Conservation (phyloP, 2,888 invertebrate species). For the Napeogenes sylphis region DNA sequence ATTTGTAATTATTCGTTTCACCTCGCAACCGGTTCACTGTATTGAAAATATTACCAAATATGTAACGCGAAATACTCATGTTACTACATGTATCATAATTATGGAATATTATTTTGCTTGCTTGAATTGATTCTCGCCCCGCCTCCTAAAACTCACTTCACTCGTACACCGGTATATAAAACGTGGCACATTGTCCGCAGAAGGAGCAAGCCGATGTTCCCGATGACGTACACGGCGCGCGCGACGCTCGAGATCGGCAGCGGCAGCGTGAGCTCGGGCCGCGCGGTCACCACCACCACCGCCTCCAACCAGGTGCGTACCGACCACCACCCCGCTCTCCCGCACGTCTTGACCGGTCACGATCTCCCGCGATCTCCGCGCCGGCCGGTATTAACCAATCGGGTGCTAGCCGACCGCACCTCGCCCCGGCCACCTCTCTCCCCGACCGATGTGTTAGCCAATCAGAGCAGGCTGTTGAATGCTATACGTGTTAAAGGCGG, state of each 20-base stretch:
- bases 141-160: too few species aligned
- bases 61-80: too few species aligned
- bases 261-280: constrained; percentile 70
- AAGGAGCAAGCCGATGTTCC: constrained; percentile 68
- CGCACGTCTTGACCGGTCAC: constrained; percentile 19
- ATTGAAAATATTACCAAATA: too few species aligned
- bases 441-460: constrained; percentile 6
- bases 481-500: constrained; percentile 10
- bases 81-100: too few species aligned
- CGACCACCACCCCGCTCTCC: constrained; percentile 25
- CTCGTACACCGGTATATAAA: neutral
- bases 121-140: too few species aligned
- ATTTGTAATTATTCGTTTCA: neutral
- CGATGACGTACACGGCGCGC: constrained; percentile 74
- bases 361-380: constrained; percentile 15
- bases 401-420: neutral
- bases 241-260: constrained; percentile 75
- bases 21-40: too few species aligned
- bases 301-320: constrained; percentile 75
- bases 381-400: constrained; percentile 1
- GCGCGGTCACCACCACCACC: constrained; percentile 75
- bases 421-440: neutral
- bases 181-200: constrained; percentile 48
- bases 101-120: too few species aligned
- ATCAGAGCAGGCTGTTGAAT: constrained; percentile 13